These are phyloP conservation scores for Ramazzottius varieornatus DNA, from an alignment of 2,888 invertebrate genomes.

Conservation along the genomic window DNA sequence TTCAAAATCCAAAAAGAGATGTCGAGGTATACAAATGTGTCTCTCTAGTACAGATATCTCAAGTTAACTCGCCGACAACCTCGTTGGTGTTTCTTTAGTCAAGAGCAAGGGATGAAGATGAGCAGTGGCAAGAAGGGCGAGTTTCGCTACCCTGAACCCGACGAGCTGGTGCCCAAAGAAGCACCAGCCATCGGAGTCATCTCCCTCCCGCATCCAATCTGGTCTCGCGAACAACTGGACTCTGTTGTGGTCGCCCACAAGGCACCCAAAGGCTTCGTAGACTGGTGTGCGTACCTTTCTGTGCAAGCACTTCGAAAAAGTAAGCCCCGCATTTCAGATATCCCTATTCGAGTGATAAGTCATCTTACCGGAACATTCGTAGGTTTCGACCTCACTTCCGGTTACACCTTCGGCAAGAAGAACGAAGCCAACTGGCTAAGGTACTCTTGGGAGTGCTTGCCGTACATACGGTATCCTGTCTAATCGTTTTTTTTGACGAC, in stretches of 20 bases:
- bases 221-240: slow-evolving; percentile 15
- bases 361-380: not conserved
- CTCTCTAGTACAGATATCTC: no score
- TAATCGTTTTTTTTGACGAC: no score
- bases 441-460: no score
- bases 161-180: not conserved
- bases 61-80: no score
- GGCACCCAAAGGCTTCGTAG: slow-evolving; percentile 15
- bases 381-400: slow-evolving; percentile 18
- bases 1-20: no score
- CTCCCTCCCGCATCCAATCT: slow-evolving; percentile 9
- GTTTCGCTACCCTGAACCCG: not conserved
- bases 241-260: slow-evolving; percentile 16
- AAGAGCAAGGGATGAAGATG: not conserved
- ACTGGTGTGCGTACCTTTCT: slow-evolving; percentile 15
- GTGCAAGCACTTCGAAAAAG: slow-evolving; percentile 14
- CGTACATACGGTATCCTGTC: no score
- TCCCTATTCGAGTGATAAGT: not conserved
- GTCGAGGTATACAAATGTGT: no score
- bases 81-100: no score
- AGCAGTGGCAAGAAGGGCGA: not conserved
- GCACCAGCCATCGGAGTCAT: not conserved
- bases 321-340: not conserved
- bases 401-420: slow-evolving; percentile 15
- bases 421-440: slow-evolving; percentile 17